Base-by-base conservation (phyloP, 1,140 invertebrate genomes). In the Listronotus oregonensis region DNA sequence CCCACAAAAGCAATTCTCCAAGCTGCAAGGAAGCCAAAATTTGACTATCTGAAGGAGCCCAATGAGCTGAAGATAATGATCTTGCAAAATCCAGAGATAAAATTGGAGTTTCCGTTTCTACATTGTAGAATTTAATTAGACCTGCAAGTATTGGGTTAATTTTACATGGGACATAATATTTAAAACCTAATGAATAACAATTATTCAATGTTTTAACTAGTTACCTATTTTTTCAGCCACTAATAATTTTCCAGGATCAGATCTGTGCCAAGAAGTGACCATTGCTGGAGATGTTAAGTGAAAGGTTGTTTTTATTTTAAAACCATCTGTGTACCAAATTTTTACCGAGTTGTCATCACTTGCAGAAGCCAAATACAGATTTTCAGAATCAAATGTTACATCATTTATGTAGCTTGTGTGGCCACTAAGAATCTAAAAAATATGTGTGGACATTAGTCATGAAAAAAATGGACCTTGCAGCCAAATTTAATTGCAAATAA, bases 341-440 rank as follows among this genome's bases (percentile, higher is more conserved):
- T 85, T 84, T 74, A 89, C 91, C 0, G 87, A 89, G 43, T 87
- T 84, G 77, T 93, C 91, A 79, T 93, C 90, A 64, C 90, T 89
- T 10, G 87, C 87, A 42, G 89, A 91, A 14, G 88, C 90, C 40
- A 93, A 71, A 56, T 84, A 81, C 37, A 85, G 82, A 18, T 90
- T 90, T 47, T 85, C 84, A 7, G 86, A 84, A 71, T 91, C 88
- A 82, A 86, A 92, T 32, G 84, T 79, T 18, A 91, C 75, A 44
- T 83, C 82, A 77, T 93, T 93, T 0, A 91, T 83, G 73, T 89
- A 92, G 76, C 85, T 85, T 32, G 74, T 85, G 71, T 93, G 91
- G 0, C 86, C 86, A 54, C 81, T 77, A 56, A 90, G 68, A 47
- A 84, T 74, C 86, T 89, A 68, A n/a, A 80, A 75, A 32, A n/a